Conservation (phyloP, 2,797 vertebrate genomes). For the Helicolenus hilgendorfi region DNA sequence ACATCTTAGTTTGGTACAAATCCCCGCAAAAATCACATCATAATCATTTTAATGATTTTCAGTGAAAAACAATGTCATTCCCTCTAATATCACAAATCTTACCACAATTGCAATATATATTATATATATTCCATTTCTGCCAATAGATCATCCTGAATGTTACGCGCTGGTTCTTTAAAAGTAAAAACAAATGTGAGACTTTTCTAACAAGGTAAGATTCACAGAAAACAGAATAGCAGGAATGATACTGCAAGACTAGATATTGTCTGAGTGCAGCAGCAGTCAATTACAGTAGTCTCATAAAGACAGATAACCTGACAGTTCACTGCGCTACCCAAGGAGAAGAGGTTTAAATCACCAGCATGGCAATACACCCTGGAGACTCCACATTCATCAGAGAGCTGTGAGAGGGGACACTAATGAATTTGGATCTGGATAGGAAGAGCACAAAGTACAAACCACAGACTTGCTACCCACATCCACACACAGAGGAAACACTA, state of each 20-base stretch:
- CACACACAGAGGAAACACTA: background rate
- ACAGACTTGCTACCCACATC: conserved; percentile 1
- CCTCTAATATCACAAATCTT: no score
- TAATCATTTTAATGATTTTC: no score
- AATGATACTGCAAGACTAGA: background rate
- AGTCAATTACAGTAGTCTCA: conserved; percentile 37
- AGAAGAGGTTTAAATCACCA: conserved; percentile 53
- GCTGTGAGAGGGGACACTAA: conserved; percentile 35
- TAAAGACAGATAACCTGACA: conserved; percentile 38
- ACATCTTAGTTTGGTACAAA: no score
- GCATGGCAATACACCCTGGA: conserved; percentile 25
- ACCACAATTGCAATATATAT: no score
- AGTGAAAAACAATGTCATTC: no score
- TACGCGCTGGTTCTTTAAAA: background rate
- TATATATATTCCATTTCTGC: no score
- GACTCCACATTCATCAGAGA: conserved; percentile 59
- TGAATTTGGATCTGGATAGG: conserved; percentile 43
- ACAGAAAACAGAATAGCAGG: background rate
- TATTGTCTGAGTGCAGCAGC: background rate
- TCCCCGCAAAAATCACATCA: no score
- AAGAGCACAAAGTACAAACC: conserved; percentile 16
- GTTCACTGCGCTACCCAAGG: conserved; percentile 9
- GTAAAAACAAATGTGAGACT: background rate
- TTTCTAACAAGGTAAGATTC: background rate
- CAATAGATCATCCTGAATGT: no score